phyloP scores from a whole-genome alignment of 2,797 vertebrate species.

The Melanotaenia nigrans region DNA sequence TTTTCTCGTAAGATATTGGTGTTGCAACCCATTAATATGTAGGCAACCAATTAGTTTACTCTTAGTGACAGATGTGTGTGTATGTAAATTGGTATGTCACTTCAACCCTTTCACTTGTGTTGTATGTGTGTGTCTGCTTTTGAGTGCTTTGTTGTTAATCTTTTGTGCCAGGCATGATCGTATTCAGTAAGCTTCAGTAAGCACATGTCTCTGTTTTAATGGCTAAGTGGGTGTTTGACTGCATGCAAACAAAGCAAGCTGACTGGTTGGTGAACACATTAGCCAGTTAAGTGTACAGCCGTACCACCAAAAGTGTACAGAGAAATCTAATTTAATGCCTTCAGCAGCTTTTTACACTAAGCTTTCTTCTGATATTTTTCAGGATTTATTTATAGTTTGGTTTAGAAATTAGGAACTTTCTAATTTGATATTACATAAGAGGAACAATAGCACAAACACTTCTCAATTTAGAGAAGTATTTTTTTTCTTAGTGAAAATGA shows the following conservation, averaged over 20 bases:
- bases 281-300: not conserved
- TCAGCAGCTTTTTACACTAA: not conserved
- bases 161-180: slow-evolving; percentile 3
- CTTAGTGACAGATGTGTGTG: slow-evolving; percentile 4
- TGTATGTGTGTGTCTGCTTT: not conserved
- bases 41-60: not conserved
- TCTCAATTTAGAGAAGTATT: too few relatives aligned
- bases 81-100: not conserved
- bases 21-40: slow-evolving; percentile 10
- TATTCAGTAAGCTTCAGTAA: slow-evolving; percentile 4
- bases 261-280: not conserved
- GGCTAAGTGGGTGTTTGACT: slow-evolving; percentile 4
- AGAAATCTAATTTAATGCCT: not conserved
- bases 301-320: not conserved
- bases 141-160: accelerated
- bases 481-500: too few relatives aligned
- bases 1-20: slow-evolving; percentile 91
- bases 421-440: not conserved
- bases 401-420: not conserved
- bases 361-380: not conserved
- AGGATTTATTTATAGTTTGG: not conserved
- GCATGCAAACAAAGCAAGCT: not conserved
- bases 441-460: not conserved
- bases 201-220: not conserved
- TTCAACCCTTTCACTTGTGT: slow-evolving; percentile 1